These are phyloP conservation scores for Dryococelus australis DNA, from an alignment of 2,888 invertebrate genomes.

Conservation along the genomic window DNA sequence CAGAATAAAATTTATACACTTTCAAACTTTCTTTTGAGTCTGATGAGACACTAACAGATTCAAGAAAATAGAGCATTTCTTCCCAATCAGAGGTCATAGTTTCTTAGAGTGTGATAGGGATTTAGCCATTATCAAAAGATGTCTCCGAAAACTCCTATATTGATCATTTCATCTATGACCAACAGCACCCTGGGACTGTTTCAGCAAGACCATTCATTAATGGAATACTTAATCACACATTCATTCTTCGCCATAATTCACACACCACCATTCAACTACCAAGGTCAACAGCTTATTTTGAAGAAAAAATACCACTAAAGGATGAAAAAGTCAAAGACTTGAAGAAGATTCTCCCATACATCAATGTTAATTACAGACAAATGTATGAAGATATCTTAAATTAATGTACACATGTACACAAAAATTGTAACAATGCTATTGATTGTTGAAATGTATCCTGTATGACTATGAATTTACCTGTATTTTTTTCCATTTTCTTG, in stretches of 20 bases:
- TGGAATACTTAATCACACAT: not conserved
- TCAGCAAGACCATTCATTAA: slow-evolving; percentile 24
- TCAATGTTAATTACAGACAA: not conserved
- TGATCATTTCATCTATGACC: slow-evolving; percentile 7
- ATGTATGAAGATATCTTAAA: slow-evolving; percentile 12
- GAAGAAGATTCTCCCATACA: slow-evolving; percentile 23
- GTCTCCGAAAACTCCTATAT: too few species aligned
- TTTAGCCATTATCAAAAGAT: not conserved
- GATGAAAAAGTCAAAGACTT: slow-evolving; percentile 22
- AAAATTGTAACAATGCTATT: not conserved
- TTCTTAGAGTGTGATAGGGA: slow-evolving; percentile 21
- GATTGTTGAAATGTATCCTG: not conserved
- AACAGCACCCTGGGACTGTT: slow-evolving; percentile 16
- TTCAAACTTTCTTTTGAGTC: not conserved
- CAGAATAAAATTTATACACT: not conserved
- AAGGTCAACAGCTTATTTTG: not conserved
- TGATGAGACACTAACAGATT: not conserved
- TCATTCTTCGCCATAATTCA: not conserved
- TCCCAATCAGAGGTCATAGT: not conserved
- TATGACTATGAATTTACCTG: not conserved
- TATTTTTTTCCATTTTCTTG: not conserved
- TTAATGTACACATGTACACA: not conserved
- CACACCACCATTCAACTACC: not conserved
- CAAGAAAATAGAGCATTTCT: not conserved
- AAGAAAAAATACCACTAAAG: not conserved